phyloP scores from a whole-genome alignment of 1,140 invertebrate species.

The Schlechtendalia chinensis region DNA sequence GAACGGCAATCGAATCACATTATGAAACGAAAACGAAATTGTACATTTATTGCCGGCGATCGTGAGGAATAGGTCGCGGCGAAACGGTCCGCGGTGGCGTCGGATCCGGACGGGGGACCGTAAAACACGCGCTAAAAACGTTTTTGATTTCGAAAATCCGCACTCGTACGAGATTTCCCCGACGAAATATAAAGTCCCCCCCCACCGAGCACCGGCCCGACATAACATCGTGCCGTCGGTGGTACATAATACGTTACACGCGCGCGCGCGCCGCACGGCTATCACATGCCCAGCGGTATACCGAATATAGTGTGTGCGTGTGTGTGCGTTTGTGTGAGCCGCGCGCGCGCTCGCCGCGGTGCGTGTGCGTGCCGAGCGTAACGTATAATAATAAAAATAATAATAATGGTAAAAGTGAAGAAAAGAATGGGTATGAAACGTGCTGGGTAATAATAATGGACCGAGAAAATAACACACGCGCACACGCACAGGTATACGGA shows the following conservation, averaged over 20 bases:
- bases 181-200: no score
- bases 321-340: not conserved
- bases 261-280: not conserved
- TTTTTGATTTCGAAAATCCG: no score
- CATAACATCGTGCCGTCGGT: not conserved
- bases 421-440: constrained; percentile 26
- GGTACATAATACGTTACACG: not conserved
- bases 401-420: constrained; percentile 41
- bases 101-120: no score
- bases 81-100: no score
- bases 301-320: constrained; percentile 54
- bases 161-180: no score
- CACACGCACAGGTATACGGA: not conserved
- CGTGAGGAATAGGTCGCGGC: no score
- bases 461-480: constrained; percentile 42
- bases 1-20: no score
- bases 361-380: constrained; percentile 33
- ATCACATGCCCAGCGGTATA: constrained; percentile 37
- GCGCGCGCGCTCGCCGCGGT: no score
- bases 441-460: constrained; percentile 48
- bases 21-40: no score
- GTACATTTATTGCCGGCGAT: no score
- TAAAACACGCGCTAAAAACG: no score
- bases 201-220: no score
- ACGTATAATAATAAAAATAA: constrained; percentile 44